Conservation (phyloP, 2,888 invertebrate genomes). For the Apodemia zela region DNA sequence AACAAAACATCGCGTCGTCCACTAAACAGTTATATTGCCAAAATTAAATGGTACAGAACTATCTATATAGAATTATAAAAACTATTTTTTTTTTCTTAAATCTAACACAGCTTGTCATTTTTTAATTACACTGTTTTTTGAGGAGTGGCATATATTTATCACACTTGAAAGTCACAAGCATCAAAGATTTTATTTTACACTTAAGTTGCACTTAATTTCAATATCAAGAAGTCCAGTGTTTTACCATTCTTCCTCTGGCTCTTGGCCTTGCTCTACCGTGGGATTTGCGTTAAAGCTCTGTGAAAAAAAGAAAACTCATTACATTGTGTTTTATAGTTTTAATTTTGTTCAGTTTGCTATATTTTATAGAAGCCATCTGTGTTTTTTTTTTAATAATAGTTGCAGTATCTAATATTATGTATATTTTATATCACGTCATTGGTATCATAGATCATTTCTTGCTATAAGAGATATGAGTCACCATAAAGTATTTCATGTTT, state of each 20-base stretch:
- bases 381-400: no score
- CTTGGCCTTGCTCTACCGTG: constrained; percentile 50
- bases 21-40: neutral
- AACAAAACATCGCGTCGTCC: no score
- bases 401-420: no score
- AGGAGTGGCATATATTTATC: constrained; percentile 48
- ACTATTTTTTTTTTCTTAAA: constrained; percentile 16
- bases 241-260: constrained; percentile 81
- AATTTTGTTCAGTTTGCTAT: neutral
- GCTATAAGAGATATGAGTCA: no score
- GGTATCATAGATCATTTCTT: no score
- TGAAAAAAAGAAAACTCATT: constrained; percentile 28
- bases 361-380: no score
- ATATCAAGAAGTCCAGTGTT: constrained; percentile 46
- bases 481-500: no score
- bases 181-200: constrained; percentile 19
- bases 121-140: constrained; percentile 6
- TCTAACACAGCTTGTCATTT: constrained; percentile 24
- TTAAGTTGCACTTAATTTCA: constrained; percentile 28
- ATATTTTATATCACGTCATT: no score
- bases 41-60: constrained; percentile 19
- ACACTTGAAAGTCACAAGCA: constrained; percentile 30
- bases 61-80: neutral
- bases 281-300: constrained; percentile 58
- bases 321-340: neutral